A percentile compares a stretch with the other conserved stretches of the same genome.
These are phyloP conservation scores for Epinotia demarniana DNA, from an alignment of 2,888 invertebrate species.

Conservation along the genomic window DNA sequence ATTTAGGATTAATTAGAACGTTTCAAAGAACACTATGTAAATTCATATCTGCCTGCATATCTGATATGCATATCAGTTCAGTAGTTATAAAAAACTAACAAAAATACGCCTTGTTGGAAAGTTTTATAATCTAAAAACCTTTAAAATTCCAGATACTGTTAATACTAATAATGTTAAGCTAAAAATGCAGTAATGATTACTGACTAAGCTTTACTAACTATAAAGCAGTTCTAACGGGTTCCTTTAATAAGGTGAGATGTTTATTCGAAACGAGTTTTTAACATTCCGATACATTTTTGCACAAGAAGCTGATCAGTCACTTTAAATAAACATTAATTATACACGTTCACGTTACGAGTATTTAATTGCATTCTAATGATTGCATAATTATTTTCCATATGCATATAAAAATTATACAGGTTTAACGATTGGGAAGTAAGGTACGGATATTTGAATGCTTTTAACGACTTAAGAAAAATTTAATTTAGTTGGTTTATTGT, in stretches of 20 bases:
- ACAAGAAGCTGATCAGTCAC: slow-evolving; percentile 8
- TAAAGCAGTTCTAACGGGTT: slow-evolving; percentile 21
- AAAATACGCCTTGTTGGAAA: neutral
- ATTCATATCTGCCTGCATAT: too few relatives aligned
- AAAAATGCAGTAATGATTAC: slow-evolving; percentile 9
- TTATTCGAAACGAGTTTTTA: neutral
- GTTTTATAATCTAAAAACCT: too few relatives aligned
- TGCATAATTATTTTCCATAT: slow-evolving; percentile 10
- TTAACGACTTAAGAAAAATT: slow-evolving; percentile 29
- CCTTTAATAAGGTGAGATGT: slow-evolving; percentile 8
- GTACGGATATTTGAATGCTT: slow-evolving; percentile 12
- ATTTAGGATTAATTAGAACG: neutral
- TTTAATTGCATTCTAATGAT: slow-evolving; percentile 19
- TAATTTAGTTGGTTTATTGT: slow-evolving; percentile 13
- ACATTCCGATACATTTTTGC: slow-evolving; percentile 11
- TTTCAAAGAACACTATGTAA: neutral
- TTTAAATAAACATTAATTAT: neutral
- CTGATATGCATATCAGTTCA: too few relatives aligned
- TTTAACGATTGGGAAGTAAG: neutral
- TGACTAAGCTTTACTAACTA: neutral
- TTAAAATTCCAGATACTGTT: neutral
- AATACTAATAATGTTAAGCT: neutral
- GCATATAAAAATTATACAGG: neutral
- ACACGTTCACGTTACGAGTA: slow-evolving; percentile 2
- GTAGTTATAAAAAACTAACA: neutral